Conservation (phyloP, 1,140 invertebrate genomes). For the Trichonephila clavata region DNA sequence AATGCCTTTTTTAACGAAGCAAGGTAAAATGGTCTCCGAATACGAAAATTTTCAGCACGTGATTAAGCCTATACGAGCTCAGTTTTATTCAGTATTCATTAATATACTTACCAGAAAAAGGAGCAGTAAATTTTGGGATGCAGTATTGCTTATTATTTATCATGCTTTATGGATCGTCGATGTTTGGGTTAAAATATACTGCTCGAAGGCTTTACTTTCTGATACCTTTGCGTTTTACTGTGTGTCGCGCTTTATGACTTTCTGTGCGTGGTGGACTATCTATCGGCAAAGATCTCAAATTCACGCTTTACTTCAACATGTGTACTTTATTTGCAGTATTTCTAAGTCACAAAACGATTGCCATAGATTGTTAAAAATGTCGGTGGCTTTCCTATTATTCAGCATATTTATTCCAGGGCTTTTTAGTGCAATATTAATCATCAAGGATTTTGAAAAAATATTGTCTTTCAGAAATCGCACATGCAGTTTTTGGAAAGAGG, state of each 20-base stretch:
- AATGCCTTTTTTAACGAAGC: not conserved
- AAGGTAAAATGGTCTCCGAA: not conserved
- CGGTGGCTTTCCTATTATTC: not conserved
- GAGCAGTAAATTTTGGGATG: not conserved
- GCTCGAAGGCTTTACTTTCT: not conserved
- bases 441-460: not conserved
- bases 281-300: not conserved
- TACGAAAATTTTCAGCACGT: not conserved
- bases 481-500: not conserved
- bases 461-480: no score
- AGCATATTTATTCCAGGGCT: not conserved
- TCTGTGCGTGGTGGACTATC: not conserved
- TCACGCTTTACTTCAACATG: not conserved
- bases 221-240: not conserved
- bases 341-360: not conserved
- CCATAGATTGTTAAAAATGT: not conserved
- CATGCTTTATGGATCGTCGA: not conserved
- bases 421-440: not conserved
- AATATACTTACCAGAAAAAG: not conserved
- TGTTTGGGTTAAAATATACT: not conserved
- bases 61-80: conserved; percentile 8
- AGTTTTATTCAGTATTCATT: not conserved
- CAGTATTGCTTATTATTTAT: not conserved
- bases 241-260: not conserved
- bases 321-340: not conserved